Conservation (phyloP, 2,797 vertebrate species). For the Danionella dracula region DNA sequence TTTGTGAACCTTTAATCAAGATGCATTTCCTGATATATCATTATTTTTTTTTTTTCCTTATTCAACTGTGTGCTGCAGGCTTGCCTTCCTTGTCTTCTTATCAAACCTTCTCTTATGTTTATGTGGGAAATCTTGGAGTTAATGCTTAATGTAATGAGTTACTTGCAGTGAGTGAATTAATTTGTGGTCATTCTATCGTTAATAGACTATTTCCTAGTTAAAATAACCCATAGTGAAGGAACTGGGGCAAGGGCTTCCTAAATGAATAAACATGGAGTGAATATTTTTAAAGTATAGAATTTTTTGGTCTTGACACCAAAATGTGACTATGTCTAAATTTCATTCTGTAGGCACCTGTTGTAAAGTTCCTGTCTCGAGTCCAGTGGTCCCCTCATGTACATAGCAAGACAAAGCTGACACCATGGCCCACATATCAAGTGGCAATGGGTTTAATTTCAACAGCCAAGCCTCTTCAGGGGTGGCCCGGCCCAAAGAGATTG, state of each 20-base stretch:
- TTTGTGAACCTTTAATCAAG: no score
- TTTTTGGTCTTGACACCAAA: not conserved
- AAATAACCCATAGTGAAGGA: not conserved
- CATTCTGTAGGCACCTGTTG: conserved; percentile 64
- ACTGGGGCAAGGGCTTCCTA: no score
- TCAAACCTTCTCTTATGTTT: no score
- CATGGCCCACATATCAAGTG: conserved; percentile 93
- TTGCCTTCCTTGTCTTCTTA: no score
- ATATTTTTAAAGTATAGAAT: no score
- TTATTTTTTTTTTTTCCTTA: no score
- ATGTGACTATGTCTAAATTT: conserved; percentile 18
- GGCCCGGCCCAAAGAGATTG: conserved; percentile 73
- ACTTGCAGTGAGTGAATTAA: not conserved
- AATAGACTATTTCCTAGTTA: not conserved
- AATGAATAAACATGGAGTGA: no score
- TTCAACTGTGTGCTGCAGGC: no score
- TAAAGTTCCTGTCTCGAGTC: conserved; percentile 27
- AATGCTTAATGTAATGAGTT: not conserved
- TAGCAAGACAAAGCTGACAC: conserved; percentile 70
- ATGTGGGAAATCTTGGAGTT: no score
- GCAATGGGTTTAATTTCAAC: conserved; percentile 82
- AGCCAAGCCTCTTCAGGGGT: conserved; percentile 62
- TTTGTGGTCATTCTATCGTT: not conserved
- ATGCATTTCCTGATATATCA: no score
- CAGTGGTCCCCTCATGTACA: conserved; percentile 55